A percentile compares a stretch with the other conserved stretches of the same genome.
phyloP scores from a whole-genome alignment of 1,140 invertebrate species.

The Cherax destructor region DNA sequence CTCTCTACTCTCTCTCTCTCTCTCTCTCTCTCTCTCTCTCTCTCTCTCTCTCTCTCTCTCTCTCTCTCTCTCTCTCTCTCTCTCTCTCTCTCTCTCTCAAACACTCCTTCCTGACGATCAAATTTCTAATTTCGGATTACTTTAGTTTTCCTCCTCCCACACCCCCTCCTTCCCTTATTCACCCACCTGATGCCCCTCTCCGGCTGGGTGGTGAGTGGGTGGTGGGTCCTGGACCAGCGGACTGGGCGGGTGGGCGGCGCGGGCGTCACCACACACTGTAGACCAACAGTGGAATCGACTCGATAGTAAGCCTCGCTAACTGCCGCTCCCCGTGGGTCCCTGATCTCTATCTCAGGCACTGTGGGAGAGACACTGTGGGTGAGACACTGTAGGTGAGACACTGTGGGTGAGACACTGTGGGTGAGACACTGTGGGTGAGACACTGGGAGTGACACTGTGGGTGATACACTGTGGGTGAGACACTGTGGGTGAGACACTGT shows the following conservation, averaged over 20 bases:
- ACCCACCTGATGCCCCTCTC: conserved; percentile 48
- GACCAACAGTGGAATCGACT: conserved; percentile 40
- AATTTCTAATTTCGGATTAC: too few relatives aligned
- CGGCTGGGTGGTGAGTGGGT: conserved; percentile 41
- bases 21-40: too few relatives aligned
- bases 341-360: conserved; percentile 47
- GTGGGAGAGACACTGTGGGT: background rate
- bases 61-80: too few relatives aligned
- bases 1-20: too few relatives aligned
- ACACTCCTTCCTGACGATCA: too few relatives aligned
- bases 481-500: too few relatives aligned
- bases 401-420: background rate
- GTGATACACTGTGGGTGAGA: background rate
- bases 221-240: conserved; percentile 2
- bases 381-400: background rate
- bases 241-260: conserved; percentile 36
- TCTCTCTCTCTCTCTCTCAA: too few relatives aligned
- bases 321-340: conserved; percentile 39
- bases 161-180: too few relatives aligned
- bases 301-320: conserved; percentile 44
- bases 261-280: conserved; percentile 60
- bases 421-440: background rate
- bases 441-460: too few relatives aligned
- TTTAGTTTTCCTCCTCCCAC: background rate
- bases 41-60: too few relatives aligned